phyloP scores from a whole-genome alignment of 1,140 invertebrate genomes.

The Eriocheir sinensis region DNA sequence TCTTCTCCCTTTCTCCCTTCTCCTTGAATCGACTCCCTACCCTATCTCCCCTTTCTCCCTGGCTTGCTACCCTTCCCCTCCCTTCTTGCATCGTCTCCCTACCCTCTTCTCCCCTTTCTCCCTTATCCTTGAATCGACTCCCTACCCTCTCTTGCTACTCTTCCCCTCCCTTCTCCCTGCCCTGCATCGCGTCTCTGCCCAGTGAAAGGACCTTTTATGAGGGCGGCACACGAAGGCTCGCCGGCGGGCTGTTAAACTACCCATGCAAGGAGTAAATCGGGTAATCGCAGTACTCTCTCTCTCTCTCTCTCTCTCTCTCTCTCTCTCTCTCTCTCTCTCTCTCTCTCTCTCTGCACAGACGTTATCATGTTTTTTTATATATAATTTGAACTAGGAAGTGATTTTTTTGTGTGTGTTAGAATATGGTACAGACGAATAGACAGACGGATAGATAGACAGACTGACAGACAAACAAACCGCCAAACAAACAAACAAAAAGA shows the following conservation, averaged over 20 bases:
- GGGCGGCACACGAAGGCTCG: too few relatives aligned
- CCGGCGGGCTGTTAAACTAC: background rate
- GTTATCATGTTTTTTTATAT: too few relatives aligned
- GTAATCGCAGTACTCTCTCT: background rate
- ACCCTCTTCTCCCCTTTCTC: background rate
- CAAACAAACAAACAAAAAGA: too few relatives aligned
- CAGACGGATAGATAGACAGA: too few relatives aligned
- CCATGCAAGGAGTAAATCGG: too few relatives aligned
- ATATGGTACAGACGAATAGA: too few relatives aligned
- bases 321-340: conserved; percentile 51
- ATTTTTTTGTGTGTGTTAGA: too few relatives aligned
- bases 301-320: conserved; percentile 53
- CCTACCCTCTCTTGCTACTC: background rate
- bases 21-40: background rate
- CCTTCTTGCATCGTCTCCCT: background rate
- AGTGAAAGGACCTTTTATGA: background rate
- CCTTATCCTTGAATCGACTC: background rate
- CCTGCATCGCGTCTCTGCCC: background rate
- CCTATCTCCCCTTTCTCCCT: background rate
- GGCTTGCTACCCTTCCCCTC: background rate
- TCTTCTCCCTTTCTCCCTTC: background rate
- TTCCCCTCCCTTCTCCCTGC: background rate
- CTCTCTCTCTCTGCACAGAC: background rate
- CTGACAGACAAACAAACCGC: too few relatives aligned
- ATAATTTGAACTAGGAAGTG: too few relatives aligned